Evolutionary conservation across 1,140 invertebrate genomes (phyloP).

Genomic region (Homalodisca vitripennis): DNA sequence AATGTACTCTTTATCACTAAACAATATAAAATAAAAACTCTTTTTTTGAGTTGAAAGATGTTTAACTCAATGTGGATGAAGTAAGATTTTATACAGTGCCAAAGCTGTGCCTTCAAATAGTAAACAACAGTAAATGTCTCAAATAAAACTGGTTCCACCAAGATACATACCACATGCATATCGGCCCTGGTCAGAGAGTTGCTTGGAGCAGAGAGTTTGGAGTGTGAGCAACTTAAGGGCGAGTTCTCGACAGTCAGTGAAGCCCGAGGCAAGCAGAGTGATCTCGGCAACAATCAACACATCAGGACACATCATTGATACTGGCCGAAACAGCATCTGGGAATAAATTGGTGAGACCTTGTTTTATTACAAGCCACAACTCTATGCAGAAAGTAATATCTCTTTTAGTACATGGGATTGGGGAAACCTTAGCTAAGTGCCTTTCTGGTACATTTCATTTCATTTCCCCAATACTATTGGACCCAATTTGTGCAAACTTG

Average conservation of each 20-base stretch:
- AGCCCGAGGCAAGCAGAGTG: slow-evolving; percentile 86
- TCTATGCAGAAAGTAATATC: too few species aligned
- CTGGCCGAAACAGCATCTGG: slow-evolving; percentile 85
- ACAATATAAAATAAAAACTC: not conserved
- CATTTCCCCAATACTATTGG: too few species aligned
- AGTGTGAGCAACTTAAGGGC: slow-evolving; percentile 87
- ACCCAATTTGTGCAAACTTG: too few species aligned
- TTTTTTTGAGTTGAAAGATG: not conserved
- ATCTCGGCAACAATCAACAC: slow-evolving; percentile 91
- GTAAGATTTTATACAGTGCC: not conserved
- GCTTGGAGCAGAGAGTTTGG: slow-evolving; percentile 85
- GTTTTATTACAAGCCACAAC: too few species aligned
- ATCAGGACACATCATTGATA: slow-evolving; percentile 95
- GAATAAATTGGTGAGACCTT: too few species aligned
- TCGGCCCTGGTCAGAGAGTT: slow-evolving; percentile 58
- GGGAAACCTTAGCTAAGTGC: too few species aligned
- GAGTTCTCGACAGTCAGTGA: slow-evolving; percentile 72
- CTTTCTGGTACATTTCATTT: too few species aligned
- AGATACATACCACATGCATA: not conserved
- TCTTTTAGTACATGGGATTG: too few species aligned
- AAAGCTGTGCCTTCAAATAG: too few species aligned
- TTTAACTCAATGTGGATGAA: not conserved
- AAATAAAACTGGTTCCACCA: too few species aligned
- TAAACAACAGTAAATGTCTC: too few species aligned
- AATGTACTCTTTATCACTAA: not conserved